Percentiles rank a stretch among this genome's conserved stretches.
These are phyloP conservation scores for Drosophila kokeensis DNA, from an alignment of 2,888 invertebrate genomes.

Conservation along the genomic window DNA sequence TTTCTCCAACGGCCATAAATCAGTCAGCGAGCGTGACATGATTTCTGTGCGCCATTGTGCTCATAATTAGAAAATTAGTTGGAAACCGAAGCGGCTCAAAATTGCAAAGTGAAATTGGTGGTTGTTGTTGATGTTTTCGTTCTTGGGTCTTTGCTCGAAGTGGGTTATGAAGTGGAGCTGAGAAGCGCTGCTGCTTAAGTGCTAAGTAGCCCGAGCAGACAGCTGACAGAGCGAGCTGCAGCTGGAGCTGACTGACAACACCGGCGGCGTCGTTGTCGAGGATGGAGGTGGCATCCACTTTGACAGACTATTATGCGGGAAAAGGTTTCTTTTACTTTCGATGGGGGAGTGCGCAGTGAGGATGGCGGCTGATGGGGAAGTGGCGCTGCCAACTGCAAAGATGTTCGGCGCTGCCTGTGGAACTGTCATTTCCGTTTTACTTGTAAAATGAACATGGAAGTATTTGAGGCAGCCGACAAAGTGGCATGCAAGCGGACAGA, in stretches of 20 bases:
- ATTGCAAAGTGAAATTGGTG: constrained; percentile 29
- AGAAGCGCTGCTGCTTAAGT: constrained; percentile 51
- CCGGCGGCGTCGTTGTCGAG: constrained; percentile 9
- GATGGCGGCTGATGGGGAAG: constrained; percentile 3
- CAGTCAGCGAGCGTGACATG: constrained; percentile 84
- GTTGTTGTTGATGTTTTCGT: background rate
- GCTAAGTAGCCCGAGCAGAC: constrained; percentile 46
- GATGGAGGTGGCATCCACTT: constrained; percentile 60
- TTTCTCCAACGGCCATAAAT: constrained; percentile 85
- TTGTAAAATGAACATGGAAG: constrained; percentile 81
- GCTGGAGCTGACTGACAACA: constrained; percentile 43
- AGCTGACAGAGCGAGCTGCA: constrained; percentile 34
- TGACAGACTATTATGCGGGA: constrained; percentile 83
- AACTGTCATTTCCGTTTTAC: constrained; percentile 84
- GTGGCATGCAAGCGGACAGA: constrained; percentile 64
- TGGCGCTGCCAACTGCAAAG: constrained; percentile 57
- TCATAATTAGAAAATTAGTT: constrained; percentile 85
- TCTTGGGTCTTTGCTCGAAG: constrained; percentile 15
- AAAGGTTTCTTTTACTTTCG: constrained; percentile 84
- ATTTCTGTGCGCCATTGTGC: constrained; percentile 79
- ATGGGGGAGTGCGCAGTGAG: constrained; percentile 2
- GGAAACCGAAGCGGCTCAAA: constrained; percentile 44
- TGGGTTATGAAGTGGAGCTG: constrained; percentile 32
- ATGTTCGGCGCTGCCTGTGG: constrained; percentile 74
- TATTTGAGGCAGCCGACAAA: constrained; percentile 78